Base-by-base conservation (phyloP, 2,113 vertebrate species). In the Pangasianodon hypophthalmus region DNA sequence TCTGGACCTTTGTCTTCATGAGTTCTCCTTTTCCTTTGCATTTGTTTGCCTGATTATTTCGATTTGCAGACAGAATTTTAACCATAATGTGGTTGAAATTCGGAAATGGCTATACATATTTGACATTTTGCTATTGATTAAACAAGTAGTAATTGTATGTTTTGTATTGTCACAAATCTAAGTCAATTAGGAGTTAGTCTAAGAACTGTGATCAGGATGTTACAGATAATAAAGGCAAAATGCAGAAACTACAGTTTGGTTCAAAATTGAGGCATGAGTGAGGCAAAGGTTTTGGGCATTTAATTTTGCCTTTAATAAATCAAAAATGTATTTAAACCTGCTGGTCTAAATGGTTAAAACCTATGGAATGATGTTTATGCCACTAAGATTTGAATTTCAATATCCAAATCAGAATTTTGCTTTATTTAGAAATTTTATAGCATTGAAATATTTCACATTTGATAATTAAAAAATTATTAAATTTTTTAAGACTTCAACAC, bases 21-120 rank as follows among this genome's bases (percentile, higher is more conserved):
- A 95, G 95, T 95, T 94, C 93, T 94, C 94, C 85, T 91, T 91
- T 93, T 93, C 88, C 93, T 95, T 96, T 94, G 89, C 93, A 89
- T 95, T 94, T 93, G 73, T 93, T 93, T 92, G 88, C 94, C 96
- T 91, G 92, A 94, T 95, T 95, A 93, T 95, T 95, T 92, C 94
- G 95, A 94, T 94, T 94, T 93, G 93, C 94, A 92, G 92, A 93
- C 93, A 96, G 96, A 96, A 96, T 96, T 96, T 96, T 93, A 96
- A 95, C 94, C 95, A 93, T 58, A 85, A 21, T 19, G 87, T 92
- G 94, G 95, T 95, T 96, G 95, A 96, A 96, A 96, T 96, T 96
- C 94, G 95, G 94, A 94, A 92, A 95, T 94, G 94, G 93, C 93
- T 94, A 92, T 92, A 92, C 92, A 91, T 92, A 90, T 91, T 80